Conservation (phyloP, 2,888 invertebrate genomes). For the Microctonus aethiopoides region DNA sequence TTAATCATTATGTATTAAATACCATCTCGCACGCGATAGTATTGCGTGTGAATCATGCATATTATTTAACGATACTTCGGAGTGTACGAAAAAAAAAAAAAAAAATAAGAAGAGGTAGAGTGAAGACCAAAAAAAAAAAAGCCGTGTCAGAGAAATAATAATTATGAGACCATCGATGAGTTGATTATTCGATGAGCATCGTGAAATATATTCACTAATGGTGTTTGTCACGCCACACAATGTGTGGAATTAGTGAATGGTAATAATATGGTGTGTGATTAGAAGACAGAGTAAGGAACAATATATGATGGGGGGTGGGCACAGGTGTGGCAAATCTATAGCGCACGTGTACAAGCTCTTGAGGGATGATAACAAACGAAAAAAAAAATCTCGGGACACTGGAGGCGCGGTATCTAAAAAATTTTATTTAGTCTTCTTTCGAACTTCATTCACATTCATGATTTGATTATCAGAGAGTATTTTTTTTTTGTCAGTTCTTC, state of each 20-base stretch:
- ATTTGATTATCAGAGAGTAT: not conserved
- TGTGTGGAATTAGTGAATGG: constrained; percentile 1
- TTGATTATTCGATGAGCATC: constrained; percentile 1
- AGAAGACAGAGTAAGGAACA: constrained; percentile 25
- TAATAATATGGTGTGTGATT: constrained; percentile 36
- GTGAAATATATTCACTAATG: constrained; percentile 15
- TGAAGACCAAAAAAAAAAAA: not conserved
- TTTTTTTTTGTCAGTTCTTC: not conserved
- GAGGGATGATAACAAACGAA: constrained; percentile 8
- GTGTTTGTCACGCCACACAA: constrained; percentile 35
- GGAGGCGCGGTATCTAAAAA: constrained; percentile 37
- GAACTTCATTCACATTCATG: not conserved
- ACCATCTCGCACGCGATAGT: not conserved
- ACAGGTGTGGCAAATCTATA: constrained; percentile 39
- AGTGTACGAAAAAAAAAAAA: not conserved
- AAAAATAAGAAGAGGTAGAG: not conserved
- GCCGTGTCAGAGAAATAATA: not conserved
- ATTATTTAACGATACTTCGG: not conserved
- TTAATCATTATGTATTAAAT: not conserved
- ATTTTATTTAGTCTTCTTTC: constrained; percentile 18
- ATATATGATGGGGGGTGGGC: constrained; percentile 34
- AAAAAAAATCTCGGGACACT: not conserved
- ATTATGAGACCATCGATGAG: not conserved
- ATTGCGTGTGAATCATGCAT: not conserved
- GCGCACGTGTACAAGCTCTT: constrained; percentile 21